Conservation (phyloP, 2,797 vertebrate species). For the Hypotaenidia philippensis region DNA sequence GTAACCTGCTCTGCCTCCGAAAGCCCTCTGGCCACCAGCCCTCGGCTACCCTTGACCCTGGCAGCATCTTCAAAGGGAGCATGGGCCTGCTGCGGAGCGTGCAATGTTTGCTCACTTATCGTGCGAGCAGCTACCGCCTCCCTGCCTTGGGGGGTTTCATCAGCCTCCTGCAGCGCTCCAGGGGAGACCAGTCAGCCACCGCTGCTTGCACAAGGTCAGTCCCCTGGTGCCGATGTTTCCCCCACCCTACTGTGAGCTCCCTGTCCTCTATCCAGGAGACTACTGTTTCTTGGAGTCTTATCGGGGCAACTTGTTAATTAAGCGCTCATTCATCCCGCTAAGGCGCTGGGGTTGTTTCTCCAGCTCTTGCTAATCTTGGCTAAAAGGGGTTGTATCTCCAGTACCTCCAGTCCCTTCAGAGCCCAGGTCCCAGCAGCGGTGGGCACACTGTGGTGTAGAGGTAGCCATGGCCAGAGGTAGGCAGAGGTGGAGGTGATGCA, state of each 20-base stretch:
- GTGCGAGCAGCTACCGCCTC: slow-evolving; percentile 55
- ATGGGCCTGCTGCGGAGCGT: slow-evolving; percentile 69
- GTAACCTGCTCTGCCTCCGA: neutral
- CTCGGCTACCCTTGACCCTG: slow-evolving; percentile 68
- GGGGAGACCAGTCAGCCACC: neutral
- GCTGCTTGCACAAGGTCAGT: slow-evolving; percentile 55
- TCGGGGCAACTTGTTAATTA: neutral
- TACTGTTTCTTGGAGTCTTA: neutral
- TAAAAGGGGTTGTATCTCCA: neutral
- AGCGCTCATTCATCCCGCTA: accelerated
- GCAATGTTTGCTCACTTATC: slow-evolving; percentile 79
- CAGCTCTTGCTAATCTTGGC: neutral
- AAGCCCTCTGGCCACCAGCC: slow-evolving; percentile 50
- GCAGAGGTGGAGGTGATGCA: neutral
- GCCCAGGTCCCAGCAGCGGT: neutral
- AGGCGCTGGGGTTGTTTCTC: neutral
- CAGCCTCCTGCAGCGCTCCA: slow-evolving; percentile 44
- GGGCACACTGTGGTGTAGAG: neutral
- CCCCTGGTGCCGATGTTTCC: accelerated
- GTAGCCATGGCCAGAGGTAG: neutral
- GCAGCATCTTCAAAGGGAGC: slow-evolving; percentile 81
- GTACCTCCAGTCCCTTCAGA: accelerated
- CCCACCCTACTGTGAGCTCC: accelerated
- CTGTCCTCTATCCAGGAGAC: neutral
- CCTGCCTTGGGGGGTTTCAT: slow-evolving; percentile 67